Conservation (phyloP, 2,113 vertebrate species). For the Phyllostomus discolor region DNA sequence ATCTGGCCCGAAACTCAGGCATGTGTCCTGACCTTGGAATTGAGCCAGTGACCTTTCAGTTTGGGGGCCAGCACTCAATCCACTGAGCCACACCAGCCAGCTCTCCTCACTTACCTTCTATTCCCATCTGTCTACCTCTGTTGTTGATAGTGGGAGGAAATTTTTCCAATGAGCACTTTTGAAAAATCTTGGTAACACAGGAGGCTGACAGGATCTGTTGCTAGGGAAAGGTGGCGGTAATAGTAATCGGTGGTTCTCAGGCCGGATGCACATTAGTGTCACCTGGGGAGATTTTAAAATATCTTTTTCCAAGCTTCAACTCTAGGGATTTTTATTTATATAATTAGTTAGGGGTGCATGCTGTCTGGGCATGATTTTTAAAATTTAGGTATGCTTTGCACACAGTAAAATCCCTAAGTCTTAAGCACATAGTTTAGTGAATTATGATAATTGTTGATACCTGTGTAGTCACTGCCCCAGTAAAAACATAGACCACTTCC, state of each 20-base stretch:
- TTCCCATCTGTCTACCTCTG: not conserved
- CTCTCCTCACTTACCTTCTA: not conserved
- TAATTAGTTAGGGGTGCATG: not conserved
- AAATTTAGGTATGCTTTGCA: not conserved
- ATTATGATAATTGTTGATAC: not conserved
- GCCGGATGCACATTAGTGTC: not conserved
- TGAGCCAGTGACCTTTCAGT: too few relatives aligned
- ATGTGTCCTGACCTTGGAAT: too few relatives aligned
- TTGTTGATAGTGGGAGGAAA: not conserved
- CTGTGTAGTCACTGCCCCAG: not conserved
- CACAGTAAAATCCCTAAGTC: not conserved
- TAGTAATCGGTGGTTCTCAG: not conserved
- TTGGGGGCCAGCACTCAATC: too few relatives aligned
- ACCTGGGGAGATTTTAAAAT: not conserved
- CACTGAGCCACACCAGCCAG: too few relatives aligned
- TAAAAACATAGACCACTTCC: conserved; percentile 1
- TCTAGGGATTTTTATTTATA: conserved; percentile 18
- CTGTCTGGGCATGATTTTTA: not conserved
- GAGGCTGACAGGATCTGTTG: not conserved
- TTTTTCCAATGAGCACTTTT: not conserved
- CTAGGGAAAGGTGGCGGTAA: not conserved
- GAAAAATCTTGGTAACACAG: not conserved
- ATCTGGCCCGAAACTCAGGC: too few relatives aligned
- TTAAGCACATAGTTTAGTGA: not conserved
- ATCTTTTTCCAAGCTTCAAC: not conserved